phyloP scores from a whole-genome alignment of 2,113 vertebrate genomes.

The Dipodomys stephensi region DNA sequence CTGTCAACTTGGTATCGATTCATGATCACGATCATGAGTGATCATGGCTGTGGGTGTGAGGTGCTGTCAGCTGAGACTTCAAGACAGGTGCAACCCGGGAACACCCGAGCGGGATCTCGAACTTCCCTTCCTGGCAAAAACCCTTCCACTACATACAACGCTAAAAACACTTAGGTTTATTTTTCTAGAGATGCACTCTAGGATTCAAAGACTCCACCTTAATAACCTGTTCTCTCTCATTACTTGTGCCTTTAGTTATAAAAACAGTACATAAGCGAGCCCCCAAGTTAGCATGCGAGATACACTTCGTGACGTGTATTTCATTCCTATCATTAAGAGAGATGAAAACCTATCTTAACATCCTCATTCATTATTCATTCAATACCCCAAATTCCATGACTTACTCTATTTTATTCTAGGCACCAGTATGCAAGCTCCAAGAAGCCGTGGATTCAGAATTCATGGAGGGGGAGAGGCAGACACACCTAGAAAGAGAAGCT shows the following conservation, averaged over 20 bases:
- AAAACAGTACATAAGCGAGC: not conserved
- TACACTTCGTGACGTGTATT: not conserved
- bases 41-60: not conserved
- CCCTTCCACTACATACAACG: not conserved
- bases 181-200: conserved; percentile 5
- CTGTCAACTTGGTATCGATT: conserved; percentile 69
- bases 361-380: not conserved
- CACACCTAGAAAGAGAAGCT: not conserved
- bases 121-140: not conserved
- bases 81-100: not conserved
- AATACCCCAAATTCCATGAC: not conserved
- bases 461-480: not conserved
- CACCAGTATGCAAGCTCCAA: not conserved
- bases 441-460: not conserved
- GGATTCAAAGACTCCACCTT: not conserved
- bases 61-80: conserved; percentile 29
- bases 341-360: not conserved
- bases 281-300: not conserved
- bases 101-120: not conserved
- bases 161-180: not conserved
- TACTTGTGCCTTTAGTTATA: conserved; percentile 21
- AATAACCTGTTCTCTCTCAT: not conserved
- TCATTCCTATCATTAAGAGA: conserved; percentile 7
- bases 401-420: not conserved
- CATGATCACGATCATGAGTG: conserved; percentile 38